Percentiles rank a stretch among this genome's conserved stretches.
These are phyloP conservation scores for Noctua janthina DNA, from an alignment of 2,888 invertebrate genomes.

Conservation along the genomic window DNA sequence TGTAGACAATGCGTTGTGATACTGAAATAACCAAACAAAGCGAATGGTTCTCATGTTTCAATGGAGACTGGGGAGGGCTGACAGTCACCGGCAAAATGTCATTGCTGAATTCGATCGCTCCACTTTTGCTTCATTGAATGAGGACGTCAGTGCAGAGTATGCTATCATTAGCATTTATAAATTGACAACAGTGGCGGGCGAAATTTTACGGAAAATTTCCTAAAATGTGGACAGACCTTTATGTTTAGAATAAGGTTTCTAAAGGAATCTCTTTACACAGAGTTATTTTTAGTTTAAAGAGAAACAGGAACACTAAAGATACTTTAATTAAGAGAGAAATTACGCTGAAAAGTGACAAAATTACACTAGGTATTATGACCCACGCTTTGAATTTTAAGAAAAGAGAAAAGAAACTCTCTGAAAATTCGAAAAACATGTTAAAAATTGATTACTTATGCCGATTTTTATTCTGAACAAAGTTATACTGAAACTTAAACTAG, in stretches of 20 bases:
- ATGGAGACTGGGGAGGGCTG: slow-evolving; percentile 26
- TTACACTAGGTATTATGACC: not conserved
- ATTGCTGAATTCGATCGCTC: slow-evolving; percentile 44
- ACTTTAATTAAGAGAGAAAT: not conserved
- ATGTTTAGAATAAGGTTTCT: not conserved
- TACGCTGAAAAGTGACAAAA: not conserved
- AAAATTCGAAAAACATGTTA: too few species aligned
- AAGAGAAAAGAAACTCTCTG: too few species aligned
- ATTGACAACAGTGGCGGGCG: not conserved
- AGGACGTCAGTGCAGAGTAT: not conserved
- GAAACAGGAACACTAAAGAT: not conserved
- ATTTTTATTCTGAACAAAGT: not conserved
- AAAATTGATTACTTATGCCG: not conserved
- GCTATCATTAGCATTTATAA: slow-evolving; percentile 27
- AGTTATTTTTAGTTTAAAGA: not conserved
- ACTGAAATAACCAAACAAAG: slow-evolving; percentile 62
- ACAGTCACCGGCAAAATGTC: slow-evolving; percentile 42
- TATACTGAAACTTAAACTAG: too few species aligned
- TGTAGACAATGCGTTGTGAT: slow-evolving; percentile 57
- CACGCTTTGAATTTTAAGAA: not conserved
- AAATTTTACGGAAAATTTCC: too few species aligned
- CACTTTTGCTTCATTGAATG: slow-evolving; percentile 15
- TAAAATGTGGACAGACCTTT: not conserved
- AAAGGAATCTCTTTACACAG: not conserved
- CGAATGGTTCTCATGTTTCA: slow-evolving; percentile 55